Evolutionary conservation across 2,888 invertebrate species (phyloP).

Genomic region (Megaustenia siamemsis): DNA sequence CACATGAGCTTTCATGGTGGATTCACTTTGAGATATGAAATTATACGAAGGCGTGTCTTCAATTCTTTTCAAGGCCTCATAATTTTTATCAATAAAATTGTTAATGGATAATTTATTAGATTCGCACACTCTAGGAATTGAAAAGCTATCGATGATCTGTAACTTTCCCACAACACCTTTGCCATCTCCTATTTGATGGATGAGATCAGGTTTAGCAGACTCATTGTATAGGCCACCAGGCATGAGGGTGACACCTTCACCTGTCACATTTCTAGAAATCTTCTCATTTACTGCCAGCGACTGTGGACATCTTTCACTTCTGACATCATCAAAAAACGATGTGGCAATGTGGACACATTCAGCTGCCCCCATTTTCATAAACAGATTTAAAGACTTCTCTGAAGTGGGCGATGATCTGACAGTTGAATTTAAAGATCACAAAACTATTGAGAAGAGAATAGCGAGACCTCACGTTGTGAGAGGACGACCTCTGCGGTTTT

Average conservation of each 20-base stretch:
- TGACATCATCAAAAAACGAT: conserved; percentile 42
- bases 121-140: neutral
- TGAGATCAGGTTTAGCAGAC: neutral
- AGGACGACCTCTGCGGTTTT: too few species aligned
- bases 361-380: conserved; percentile 48
- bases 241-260: conserved; percentile 50
- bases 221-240: conserved; percentile 33
- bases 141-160: conserved; percentile 12
- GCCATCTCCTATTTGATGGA: conserved; percentile 52
- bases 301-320: neutral
- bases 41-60: neutral
- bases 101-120: neutral
- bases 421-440: too few species aligned
- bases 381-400: neutral
- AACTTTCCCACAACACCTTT: conserved; percentile 47
- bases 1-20: too few species aligned
- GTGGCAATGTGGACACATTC: conserved; percentile 41
- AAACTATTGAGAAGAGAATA: too few species aligned
- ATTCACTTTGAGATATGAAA: neutral
- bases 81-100: neutral
- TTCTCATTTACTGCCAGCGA: conserved; percentile 24
- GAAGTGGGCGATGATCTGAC: too few species aligned
- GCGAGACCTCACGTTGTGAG: too few species aligned
- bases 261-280: conserved; percentile 30
- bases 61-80: neutral